Conservation (phyloP, 2,888 invertebrate species). For the Carpatolechia fugitivella region DNA sequence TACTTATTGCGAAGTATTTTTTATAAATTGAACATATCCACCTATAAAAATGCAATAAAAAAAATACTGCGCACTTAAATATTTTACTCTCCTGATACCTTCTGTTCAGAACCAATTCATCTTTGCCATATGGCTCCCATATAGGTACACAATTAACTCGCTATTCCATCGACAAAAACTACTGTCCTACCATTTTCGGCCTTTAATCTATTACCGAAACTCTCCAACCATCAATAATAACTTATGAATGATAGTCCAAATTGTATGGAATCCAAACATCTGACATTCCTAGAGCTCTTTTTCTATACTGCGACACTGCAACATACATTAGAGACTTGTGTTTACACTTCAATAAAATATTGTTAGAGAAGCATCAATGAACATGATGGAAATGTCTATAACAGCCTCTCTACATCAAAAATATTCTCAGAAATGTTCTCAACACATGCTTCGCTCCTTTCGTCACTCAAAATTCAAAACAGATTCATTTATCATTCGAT, state of each 20-base stretch:
- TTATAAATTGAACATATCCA: too few species aligned
- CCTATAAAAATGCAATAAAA: too few species aligned
- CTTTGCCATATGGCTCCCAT: not conserved
- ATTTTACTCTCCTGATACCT: too few species aligned
- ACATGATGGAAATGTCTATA: not conserved
- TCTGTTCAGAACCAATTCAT: not conserved
- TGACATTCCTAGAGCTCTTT: constrained; percentile 46
- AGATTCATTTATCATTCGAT: constrained; percentile 64
- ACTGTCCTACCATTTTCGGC: not conserved
- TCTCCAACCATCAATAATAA: constrained; percentile 61
- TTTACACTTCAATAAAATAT: too few species aligned
- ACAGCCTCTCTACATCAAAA: too few species aligned
- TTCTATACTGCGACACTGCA: constrained; percentile 5
- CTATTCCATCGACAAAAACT: not conserved
- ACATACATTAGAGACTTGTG: not conserved
- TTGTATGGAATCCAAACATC: constrained; percentile 65
- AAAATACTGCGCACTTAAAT: too few species aligned
- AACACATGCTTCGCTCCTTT: constrained; percentile 67
- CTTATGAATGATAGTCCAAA: constrained; percentile 67
- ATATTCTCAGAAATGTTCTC: constrained; percentile 38
- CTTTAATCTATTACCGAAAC: constrained; percentile 50
- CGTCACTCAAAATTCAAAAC: constrained; percentile 45
- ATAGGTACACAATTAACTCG: constrained; percentile 1
- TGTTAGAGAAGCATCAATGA: not conserved
- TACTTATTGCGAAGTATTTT: too few species aligned